Evolutionary conservation across 2,113 vertebrate genomes (phyloP).

Genomic region (Podiceps cristatus): DNA sequence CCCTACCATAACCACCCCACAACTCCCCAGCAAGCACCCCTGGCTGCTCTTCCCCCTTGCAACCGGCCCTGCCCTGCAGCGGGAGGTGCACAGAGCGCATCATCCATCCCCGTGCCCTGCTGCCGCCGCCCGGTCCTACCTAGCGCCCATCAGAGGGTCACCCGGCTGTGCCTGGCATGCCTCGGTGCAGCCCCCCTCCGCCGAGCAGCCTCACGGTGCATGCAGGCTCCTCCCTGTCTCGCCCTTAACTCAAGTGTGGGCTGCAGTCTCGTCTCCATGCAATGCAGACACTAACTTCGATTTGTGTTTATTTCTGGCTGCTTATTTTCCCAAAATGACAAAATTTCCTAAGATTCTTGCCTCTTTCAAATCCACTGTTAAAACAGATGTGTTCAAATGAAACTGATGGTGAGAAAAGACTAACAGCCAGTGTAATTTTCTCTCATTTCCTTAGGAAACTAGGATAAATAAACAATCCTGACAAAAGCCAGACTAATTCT

Average conservation of each 20-base stretch:
- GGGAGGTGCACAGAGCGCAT: accelerated
- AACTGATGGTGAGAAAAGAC: background rate
- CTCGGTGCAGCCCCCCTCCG: accelerated
- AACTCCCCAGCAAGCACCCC: background rate
- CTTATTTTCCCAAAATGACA: background rate
- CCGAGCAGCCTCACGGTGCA: background rate
- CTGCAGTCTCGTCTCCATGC: background rate
- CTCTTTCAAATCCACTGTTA: background rate
- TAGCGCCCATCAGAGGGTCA: too few species aligned
- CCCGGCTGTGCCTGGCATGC: background rate
- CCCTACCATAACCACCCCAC: accelerated
- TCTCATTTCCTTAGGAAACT: background rate
- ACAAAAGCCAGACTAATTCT: background rate
- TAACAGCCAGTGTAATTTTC: background rate
- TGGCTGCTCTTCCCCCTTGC: background rate
- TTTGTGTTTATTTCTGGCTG: background rate
- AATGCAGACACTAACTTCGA: background rate
- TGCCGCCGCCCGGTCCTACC: background rate
- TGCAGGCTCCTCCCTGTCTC: background rate
- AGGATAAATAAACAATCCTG: background rate
- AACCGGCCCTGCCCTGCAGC: background rate
- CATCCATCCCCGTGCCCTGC: background rate
- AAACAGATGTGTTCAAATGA: background rate
- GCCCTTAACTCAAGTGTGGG: accelerated
- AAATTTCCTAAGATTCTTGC: background rate